A percentile compares a stretch with the other conserved stretches of the same genome.
These are phyloP conservation scores for Lithobates sylvaticus DNA, from an alignment of 2,797 vertebrate species.

Conservation along the genomic window DNA sequence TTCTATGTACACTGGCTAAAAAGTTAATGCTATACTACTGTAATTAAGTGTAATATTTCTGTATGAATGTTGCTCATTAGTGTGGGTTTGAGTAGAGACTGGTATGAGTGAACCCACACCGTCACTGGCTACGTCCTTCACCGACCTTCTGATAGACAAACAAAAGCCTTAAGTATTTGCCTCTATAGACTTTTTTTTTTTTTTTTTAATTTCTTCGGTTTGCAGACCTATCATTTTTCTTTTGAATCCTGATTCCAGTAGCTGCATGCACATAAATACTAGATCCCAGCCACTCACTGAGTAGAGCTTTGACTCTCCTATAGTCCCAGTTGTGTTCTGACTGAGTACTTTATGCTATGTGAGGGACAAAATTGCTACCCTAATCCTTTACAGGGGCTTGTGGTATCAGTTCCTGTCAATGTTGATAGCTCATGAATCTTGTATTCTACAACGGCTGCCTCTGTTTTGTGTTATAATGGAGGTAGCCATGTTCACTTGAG, in stretches of 20 bases:
- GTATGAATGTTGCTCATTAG: conserved; percentile 82
- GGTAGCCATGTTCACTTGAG: neutral
- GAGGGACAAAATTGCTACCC: neutral
- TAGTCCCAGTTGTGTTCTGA: neutral
- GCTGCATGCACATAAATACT: conserved; percentile 16
- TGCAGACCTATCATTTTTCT: conserved; percentile 33
- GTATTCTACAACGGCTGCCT: neutral
- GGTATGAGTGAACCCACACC: conserved; percentile 81
- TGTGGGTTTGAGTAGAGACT: conserved; percentile 81
- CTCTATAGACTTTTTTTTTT: conserved; percentile 83
- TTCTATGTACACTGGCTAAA: conserved; percentile 98
- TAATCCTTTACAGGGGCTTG: neutral
- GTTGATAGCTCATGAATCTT: neutral
- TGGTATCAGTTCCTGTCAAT: neutral
- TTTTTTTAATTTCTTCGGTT: conserved; percentile 64
- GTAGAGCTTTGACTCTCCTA: neutral
- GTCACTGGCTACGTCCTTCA: conserved; percentile 83
- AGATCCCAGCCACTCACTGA: conserved; percentile 1
- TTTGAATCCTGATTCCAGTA: conserved; percentile 18
- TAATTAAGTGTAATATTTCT: conserved; percentile 93
- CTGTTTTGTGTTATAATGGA: neutral
- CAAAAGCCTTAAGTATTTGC: conserved; percentile 97
- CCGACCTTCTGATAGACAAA: conserved; percentile 85
- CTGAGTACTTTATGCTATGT: neutral
- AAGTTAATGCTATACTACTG: conserved; percentile 95